phyloP scores from a whole-genome alignment of 37 sponge, comb jelly and placozoan species.

The Spongilla lacustris region DNA sequence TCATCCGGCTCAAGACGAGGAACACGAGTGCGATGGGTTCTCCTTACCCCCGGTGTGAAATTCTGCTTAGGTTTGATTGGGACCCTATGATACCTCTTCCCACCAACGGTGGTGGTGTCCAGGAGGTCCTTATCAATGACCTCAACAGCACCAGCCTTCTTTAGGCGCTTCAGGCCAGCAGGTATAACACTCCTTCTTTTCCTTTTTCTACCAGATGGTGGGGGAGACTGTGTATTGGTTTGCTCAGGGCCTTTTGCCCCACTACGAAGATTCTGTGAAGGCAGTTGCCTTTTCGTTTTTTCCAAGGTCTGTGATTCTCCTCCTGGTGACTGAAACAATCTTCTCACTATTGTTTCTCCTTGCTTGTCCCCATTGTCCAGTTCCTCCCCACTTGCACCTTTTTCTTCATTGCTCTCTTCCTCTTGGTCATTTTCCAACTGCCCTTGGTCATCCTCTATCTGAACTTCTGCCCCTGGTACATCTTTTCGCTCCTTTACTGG shows the following conservation, averaged over 20 bases:
- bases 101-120: no score
- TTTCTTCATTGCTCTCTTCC: not conserved
- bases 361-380: no score
- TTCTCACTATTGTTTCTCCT: not conserved
- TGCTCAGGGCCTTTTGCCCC: not conserved
- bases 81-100: no score
- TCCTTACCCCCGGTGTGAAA: not conserved
- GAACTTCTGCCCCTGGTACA: not conserved
- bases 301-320: not conserved
- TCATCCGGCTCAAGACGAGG: not conserved
- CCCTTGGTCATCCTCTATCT: no score
- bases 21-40: not conserved
- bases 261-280: not conserved
- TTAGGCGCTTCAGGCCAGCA: no score
- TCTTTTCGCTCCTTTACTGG: not conserved
- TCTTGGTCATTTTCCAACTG: not conserved
- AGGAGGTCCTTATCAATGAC: no score
- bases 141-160: no score
- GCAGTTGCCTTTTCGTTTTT: not conserved
- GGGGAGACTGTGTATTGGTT: not conserved
- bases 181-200: not conserved
- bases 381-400: no score
- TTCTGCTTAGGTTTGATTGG: no score
- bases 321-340: not conserved
- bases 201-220: not conserved